phyloP scores from a whole-genome alignment of 2,113 vertebrate genomes.

The Eira barbara region DNA sequence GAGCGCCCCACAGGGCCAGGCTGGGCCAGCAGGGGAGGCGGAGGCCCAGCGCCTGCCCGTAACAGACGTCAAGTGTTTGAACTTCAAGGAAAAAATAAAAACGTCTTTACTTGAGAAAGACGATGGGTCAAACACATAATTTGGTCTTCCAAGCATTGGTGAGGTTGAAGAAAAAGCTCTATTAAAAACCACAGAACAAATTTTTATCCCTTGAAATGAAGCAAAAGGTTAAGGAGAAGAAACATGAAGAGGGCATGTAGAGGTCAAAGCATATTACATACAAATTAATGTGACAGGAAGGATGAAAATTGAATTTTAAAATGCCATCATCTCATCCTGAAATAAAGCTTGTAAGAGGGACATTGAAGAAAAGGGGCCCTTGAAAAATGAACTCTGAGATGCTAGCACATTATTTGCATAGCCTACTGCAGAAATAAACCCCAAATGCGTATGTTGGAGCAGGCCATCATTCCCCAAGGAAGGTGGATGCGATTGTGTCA shows the following conservation, averaged over 20 bases:
- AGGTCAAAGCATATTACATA: background rate
- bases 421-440: background rate
- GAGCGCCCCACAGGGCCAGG: background rate
- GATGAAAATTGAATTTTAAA: constrained; percentile 32
- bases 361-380: background rate
- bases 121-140: background rate
- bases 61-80: background rate
- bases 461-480: no score
- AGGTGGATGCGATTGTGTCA: background rate
- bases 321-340: background rate
- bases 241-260: background rate
- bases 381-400: background rate
- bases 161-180: background rate
- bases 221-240: background rate
- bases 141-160: background rate
- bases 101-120: background rate
- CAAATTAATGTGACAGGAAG: background rate
- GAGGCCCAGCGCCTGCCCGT: background rate
- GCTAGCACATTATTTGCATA: background rate
- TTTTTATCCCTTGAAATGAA: background rate
- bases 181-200: background rate
- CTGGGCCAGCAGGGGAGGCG: background rate
- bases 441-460: background rate
- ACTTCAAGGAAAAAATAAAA: background rate
- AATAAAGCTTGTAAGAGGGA: background rate